phyloP scores from a whole-genome alignment of 2,797 vertebrate genomes.

The Falco biarmicus region DNA sequence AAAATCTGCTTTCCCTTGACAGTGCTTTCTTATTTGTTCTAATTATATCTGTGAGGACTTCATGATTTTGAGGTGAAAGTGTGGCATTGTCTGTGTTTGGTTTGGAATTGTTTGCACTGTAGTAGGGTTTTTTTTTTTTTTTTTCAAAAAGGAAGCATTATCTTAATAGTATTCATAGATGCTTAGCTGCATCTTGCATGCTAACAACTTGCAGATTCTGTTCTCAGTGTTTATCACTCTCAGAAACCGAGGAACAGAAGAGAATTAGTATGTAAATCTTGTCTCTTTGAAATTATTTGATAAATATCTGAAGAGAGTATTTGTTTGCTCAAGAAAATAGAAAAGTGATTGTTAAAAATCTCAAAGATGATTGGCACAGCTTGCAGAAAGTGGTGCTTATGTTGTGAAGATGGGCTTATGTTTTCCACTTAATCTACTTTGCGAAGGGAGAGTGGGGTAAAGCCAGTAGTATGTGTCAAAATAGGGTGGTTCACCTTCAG shows the following conservation, averaged over 20 bases:
- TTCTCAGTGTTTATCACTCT: conserved; percentile 24
- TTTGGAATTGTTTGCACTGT: conserved; percentile 18
- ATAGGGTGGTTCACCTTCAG: neutral
- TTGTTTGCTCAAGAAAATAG: conserved; percentile 73
- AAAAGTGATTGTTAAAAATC: conserved; percentile 57
- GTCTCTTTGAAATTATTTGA: conserved; percentile 67
- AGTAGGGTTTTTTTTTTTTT: neutral
- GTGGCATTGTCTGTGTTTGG: neutral
- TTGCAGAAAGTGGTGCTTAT: conserved; percentile 45
- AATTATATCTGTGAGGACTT: neutral
- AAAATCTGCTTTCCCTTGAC: neutral
- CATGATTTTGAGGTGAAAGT: neutral
- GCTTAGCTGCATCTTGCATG: conserved; percentile 29
- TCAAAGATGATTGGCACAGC: conserved; percentile 49
- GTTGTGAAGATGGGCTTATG: conserved; percentile 27
- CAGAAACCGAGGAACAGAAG: neutral
- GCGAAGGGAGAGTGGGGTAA: neutral
- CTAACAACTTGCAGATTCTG: conserved; percentile 3
- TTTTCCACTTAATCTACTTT: conserved; percentile 45
- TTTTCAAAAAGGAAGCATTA: neutral
- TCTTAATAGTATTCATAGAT: conserved; percentile 54
- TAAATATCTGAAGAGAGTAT: conserved; percentile 70
- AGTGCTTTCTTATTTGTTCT: neutral
- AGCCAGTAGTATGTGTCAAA: conserved; percentile 1
- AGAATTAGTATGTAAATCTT: conserved; percentile 69